These are phyloP conservation scores for Typhlichthys subterraneus DNA, from an alignment of 2,797 vertebrate species.

Conservation along the genomic window DNA sequence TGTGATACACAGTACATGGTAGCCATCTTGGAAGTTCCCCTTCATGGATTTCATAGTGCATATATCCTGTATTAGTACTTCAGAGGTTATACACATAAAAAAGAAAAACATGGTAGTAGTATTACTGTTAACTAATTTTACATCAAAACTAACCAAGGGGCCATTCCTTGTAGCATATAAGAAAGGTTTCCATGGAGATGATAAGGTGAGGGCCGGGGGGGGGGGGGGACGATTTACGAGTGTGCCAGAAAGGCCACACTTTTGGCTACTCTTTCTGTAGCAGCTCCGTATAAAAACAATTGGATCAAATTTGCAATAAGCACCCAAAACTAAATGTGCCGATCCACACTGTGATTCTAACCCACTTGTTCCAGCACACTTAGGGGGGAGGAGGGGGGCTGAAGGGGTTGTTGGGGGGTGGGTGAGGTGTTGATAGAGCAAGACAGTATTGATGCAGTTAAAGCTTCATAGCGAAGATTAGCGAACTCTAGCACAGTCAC, in stretches of 20 bases:
- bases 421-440: background rate
- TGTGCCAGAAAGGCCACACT: slow-evolving; percentile 33
- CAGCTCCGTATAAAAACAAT: slow-evolving; percentile 56
- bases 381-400: background rate
- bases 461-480: slow-evolving; percentile 25
- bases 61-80: slow-evolving; percentile 50
- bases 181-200: too few relatives aligned
- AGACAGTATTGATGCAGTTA: slow-evolving; percentile 10
- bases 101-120: background rate
- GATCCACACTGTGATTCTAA: slow-evolving; percentile 80
- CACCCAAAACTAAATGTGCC: slow-evolving; percentile 60
- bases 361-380: slow-evolving; percentile 28
- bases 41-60: slow-evolving; percentile 30
- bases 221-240: too few relatives aligned
- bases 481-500: slow-evolving; percentile 13
- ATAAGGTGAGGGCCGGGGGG: too few relatives aligned
- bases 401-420: background rate
- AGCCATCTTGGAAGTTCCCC: slow-evolving; percentile 14
- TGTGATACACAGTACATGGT: background rate
- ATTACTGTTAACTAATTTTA: slow-evolving; percentile 2
- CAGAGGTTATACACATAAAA: slow-evolving; percentile 29
- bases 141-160: too few relatives aligned
- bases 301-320: slow-evolving; percentile 74
- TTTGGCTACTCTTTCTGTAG: slow-evolving; percentile 57
- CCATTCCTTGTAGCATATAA: too few relatives aligned